Evolutionary conservation across 2,113 vertebrate species (phyloP).

Genomic region (Andinoacara biseriatus): DNA sequence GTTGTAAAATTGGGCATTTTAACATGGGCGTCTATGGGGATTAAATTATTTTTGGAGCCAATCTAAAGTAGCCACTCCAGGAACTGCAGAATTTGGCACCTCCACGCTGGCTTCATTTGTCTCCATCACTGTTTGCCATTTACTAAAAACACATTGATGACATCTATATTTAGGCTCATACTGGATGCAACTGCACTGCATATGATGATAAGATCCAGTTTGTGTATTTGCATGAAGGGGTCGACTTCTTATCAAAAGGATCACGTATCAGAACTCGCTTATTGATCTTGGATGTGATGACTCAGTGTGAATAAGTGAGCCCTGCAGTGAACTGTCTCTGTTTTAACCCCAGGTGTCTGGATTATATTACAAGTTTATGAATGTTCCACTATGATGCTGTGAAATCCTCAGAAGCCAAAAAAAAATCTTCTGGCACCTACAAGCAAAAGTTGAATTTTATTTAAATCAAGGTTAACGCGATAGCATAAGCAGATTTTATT

Average conservation of each 20-base stretch:
- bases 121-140: neutral
- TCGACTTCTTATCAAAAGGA: neutral
- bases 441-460: neutral
- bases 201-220: neutral
- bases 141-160: neutral
- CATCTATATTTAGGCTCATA: neutral
- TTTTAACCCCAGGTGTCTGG: neutral
- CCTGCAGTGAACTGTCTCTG: neutral
- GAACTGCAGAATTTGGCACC: neutral
- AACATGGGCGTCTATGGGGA: neutral
- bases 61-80: neutral
- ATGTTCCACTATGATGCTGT: neutral
- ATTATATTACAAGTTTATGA: neutral
- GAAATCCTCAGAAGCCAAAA: neutral
- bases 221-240: no score
- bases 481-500: neutral
- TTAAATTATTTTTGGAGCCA: neutral
- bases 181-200: neutral
- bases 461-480: neutral
- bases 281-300: neutral
- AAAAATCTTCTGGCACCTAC: no score
- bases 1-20: neutral
- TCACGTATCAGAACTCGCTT: neutral
- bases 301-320: neutral
- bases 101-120: rapidly evolving